Base-by-base conservation (phyloP, 2,113 vertebrate genomes). In the Hypanus sabinus region DNA sequence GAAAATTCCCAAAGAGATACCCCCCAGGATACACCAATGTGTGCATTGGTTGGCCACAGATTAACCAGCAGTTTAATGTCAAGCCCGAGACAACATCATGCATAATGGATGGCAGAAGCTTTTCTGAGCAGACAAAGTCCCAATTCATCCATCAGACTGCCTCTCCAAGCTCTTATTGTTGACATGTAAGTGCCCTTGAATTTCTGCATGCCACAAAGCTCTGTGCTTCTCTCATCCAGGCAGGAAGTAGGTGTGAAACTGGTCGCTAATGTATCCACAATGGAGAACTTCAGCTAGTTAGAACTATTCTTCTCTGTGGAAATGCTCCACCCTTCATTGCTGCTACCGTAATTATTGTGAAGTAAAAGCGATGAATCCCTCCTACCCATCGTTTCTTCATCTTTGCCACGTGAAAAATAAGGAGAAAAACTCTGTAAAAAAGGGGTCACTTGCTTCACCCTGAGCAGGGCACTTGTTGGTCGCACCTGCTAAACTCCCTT, bases 41-140 rank as follows among this genome's bases (percentile, higher is more conserved):
- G 81, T 27, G 38, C 5, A 9, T 24, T 57, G 81, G 46, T 46
- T 85, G 81, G 20, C 81, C 46, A 18, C 11, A 24, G 38, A 18
- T 55, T 55, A 24, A 85, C 80, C 38, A 81, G 80, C 36, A 8
- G 80, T 81, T 81, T 81, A 81, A 20, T 85, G 81, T 85, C 38
- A 55, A 85, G 9, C 0, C 22, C 5, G 24, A 46, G 62, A 91
- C 60, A 33, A 68, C 18, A 0, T 91, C 60, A 68, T 91, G 62
- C n/a, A 91, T 91, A 91, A 91, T 91, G 87, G 87, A 91, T 65
- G n/a, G 87, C 60, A 62, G 33, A 20, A 62, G 57, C 87, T 91
- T 68, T 68, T 36, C 87, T 68, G 60, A 36, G 87, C 27, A 65
- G 62, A 91, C 87, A 91, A 91, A 91, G 87, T 91, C 68, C 30